phyloP scores from a whole-genome alignment of 2,797 vertebrate genomes.

The Chiroxiphia lanceolata region DNA sequence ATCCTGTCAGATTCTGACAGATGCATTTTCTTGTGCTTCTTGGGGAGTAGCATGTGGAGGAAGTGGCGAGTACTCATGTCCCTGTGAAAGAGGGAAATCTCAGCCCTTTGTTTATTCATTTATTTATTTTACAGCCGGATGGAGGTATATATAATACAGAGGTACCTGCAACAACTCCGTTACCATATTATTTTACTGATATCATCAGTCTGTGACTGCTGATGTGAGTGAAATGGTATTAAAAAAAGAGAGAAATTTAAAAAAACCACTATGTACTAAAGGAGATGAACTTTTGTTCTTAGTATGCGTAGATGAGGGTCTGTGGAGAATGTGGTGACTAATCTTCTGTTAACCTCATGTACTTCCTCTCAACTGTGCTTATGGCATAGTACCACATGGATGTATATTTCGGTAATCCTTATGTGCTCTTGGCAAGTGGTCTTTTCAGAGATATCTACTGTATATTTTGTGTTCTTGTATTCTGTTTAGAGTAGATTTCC shows the following conservation, averaged over 20 bases:
- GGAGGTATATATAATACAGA: neutral
- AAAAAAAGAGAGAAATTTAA: fast-evolving
- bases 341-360: neutral
- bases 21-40: neutral
- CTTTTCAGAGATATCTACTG: neutral
- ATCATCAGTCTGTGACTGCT: neutral
- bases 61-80: neutral
- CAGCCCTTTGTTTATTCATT: neutral
- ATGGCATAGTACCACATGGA: neutral
- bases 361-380: neutral
- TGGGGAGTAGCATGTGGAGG: neutral
- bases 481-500: neutral
- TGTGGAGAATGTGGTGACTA: neutral
- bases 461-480: neutral
- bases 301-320: neutral
- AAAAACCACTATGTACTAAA: neutral
- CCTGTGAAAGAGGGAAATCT: neutral
- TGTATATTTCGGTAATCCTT: neutral
- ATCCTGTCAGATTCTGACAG: neutral
- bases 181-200: neutral
- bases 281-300: neutral
- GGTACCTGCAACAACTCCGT: neutral
- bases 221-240: neutral
- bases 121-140: conserved; percentile 3
- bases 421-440: neutral